Evolutionary conservation across 2,797 vertebrate genomes (phyloP), one percentile per base, ranked within the genome.

Genomic region (Etheostoma perlongum): DNA sequence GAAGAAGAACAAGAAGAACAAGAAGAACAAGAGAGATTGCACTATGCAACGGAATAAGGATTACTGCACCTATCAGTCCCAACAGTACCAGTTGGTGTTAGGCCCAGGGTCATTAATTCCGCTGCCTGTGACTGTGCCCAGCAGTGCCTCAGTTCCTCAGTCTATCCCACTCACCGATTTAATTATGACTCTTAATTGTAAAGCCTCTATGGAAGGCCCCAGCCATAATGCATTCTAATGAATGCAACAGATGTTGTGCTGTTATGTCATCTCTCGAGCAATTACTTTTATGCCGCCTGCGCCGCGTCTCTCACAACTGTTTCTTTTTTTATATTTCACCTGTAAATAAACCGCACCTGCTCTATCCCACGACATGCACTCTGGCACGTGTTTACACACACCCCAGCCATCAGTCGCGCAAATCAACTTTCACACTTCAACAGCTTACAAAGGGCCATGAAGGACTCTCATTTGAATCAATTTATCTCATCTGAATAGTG

Each of bases 181-280:
- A 94, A 96, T 95, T 95, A 95, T 86, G 89, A 91, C 91, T 94
- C 93, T 95, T 95, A 94, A 95, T 95, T 95, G 93, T 92, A 89
- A 90, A 91, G 87, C 89, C 95, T 93, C 92, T 52, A 82, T 62
- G 92, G 94, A 94, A 93, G 90, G 86, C 88, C 87, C 88, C 84
- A 51, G 89, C 91, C 87, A 91, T 94, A 94, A 95, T 93, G 94
- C 94, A 92, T 94, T 93, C 91, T 95, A 95, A 96, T 95, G 94
- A 95, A 94, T 68, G 89, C 87, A 84, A 95, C 95, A 96, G 95
- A 95, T 96, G 95, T 95, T 95, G 89, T 82, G 89, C 91, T 94
- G 94, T 94, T 93, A 90, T 91, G 90, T 89, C 85, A 85, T 92
- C 93, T 93, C 94, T 91, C 70, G 60, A 94, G 91, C 92, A 94